Base-by-base conservation (phyloP, 2,797 vertebrate species). In the Phyllotis vaccarum region DNA sequence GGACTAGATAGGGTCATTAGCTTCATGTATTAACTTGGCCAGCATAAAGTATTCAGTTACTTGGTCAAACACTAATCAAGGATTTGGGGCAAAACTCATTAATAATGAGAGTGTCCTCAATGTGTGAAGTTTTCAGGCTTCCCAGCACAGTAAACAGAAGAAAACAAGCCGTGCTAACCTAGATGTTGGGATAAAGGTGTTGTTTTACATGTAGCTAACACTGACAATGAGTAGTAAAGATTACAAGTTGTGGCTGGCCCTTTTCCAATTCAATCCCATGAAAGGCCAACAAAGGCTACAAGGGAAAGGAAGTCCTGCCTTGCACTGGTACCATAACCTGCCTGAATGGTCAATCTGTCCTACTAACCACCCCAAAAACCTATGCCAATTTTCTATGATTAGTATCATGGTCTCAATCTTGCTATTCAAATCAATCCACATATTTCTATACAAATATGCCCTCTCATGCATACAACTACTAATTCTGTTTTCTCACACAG, bases 41-140 rank as follows among this genome's bases (percentile, higher is more conserved):
- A 75, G 31, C 5, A 14, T 80, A 40, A 0, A 88, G 17, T 74
- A 64, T 2, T 66, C 52, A 52, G 6, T 68, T 66, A 96, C 43
- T 81, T 93, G 58, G 66, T 70, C 58, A 60, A 95, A 91, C 40
- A 58, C 76, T 52, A 58, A 89, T 62, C 24, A 54, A 81, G 46
- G 16, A 49, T 11, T 29, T 86, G 22, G 1, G 19, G 2, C 34
- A 27, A 24, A 92, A 27, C 27, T 68, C 16, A 29, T 29, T n/a
- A 60, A 16, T 8, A 37, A 60, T 27, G 66, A 46, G 21, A 43
- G 29, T 43, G 31, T 49, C 6, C 24, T 88, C 16, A 10, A 37
- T 27, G 54, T 34, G 24, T 24, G 17, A 70, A 11, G 4, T 34
- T 19, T 24, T 37, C 49, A 27, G 22, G 31, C 43, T 70, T 66